phyloP scores from a whole-genome alignment of 2,113 vertebrate genomes.

The Oncorhynchus nerka region DNA sequence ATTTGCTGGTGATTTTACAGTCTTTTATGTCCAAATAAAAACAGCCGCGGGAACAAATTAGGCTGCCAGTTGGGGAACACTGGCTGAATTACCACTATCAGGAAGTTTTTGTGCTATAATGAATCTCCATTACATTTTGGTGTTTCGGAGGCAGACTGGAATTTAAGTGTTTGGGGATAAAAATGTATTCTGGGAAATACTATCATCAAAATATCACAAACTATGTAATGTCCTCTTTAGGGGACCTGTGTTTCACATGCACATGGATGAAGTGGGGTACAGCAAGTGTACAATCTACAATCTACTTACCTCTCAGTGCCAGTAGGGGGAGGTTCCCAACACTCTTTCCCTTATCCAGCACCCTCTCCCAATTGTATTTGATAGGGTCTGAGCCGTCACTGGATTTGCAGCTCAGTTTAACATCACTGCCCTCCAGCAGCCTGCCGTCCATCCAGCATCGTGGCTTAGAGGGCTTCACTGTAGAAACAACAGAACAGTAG shows the following conservation, averaged over 20 bases:
- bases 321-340: conserved; percentile 80
- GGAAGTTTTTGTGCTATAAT: background rate
- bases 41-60: no score
- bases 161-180: no score
- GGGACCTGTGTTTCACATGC: no score
- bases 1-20: no score
- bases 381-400: conserved; percentile 90
- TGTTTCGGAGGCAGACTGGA: background rate
- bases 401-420: conserved; percentile 89
- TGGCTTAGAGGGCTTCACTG: conserved; percentile 93
- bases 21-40: no score
- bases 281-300: background rate
- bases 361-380: conserved; percentile 87
- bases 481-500: background rate
- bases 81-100: background rate
- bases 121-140: background rate
- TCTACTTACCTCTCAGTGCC: conserved; percentile 84
- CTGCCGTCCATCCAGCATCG: conserved; percentile 89
- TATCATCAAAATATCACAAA: no score
- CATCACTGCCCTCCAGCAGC: conserved; percentile 81
- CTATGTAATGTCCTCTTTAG: no score
- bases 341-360: conserved; percentile 81
- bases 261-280: background rate
- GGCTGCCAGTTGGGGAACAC: no score
- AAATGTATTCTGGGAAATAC: no score